phyloP scores from a whole-genome alignment of 2,888 invertebrate species.

The Abrostola tripartita region DNA sequence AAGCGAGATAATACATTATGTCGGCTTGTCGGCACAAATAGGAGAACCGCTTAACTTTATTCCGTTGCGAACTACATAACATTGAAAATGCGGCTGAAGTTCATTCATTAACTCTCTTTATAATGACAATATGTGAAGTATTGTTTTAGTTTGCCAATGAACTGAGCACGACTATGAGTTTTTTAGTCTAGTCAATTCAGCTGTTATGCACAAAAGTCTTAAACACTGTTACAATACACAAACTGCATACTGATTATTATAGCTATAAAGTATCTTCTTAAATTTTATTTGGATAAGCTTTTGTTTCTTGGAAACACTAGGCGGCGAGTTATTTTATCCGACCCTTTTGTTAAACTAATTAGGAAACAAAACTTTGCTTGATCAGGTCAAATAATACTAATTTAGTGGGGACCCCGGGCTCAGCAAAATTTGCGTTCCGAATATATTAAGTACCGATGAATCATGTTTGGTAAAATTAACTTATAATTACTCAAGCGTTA shows the following conservation, averaged over 20 bases:
- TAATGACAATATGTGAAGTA: constrained; percentile 25
- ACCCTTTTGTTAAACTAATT: constrained; percentile 49
- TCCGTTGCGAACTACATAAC: constrained; percentile 42
- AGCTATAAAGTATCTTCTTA: not conserved
- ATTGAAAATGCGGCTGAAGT: constrained; percentile 50
- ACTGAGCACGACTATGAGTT: constrained; percentile 5
- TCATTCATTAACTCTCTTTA: constrained; percentile 45
- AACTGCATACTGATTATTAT: not conserved
- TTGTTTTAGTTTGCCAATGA: constrained; percentile 11
- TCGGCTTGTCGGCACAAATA: constrained; percentile 67
- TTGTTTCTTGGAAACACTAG: constrained; percentile 20
- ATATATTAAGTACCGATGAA: constrained; percentile 56
- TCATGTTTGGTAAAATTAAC: constrained; percentile 67
- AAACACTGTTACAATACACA: not conserved
- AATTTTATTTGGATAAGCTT: constrained; percentile 10
- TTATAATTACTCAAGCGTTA: constrained; percentile 67
- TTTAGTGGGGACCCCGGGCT: constrained; percentile 51
- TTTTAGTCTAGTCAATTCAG: not conserved
- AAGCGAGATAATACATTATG: constrained; percentile 68
- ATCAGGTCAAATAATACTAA: constrained; percentile 70
- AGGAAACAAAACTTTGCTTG: constrained; percentile 61
- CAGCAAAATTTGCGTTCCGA: constrained; percentile 57
- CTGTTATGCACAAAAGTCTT: constrained; percentile 16
- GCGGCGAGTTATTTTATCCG: constrained; percentile 22
- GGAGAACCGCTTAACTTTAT: constrained; percentile 61